These are phyloP conservation scores for Drosophila pruinosa DNA, from an alignment of 1,140 invertebrate species.

Conservation along the genomic window DNA sequence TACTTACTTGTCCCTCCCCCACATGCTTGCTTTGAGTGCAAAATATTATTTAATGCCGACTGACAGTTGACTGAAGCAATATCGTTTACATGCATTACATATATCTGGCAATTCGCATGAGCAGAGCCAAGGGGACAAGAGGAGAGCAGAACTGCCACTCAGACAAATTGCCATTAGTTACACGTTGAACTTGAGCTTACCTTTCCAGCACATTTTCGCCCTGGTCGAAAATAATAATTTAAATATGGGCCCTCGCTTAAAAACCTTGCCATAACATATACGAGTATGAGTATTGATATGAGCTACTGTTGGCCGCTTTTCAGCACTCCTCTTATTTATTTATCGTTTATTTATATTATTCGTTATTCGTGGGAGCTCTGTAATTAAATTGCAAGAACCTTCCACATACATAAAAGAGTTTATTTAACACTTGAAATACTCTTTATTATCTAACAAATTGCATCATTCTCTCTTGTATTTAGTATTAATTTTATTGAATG, in stretches of 20 bases:
- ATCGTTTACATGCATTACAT: conserved; percentile 77
- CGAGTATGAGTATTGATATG: not conserved
- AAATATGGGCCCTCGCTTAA: not conserved
- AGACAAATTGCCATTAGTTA: conserved; percentile 66
- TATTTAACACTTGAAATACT: not conserved
- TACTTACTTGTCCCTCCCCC: conserved; percentile 2
- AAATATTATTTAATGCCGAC: conserved; percentile 80
- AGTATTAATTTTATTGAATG: too few relatives aligned
- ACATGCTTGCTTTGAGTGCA: conserved; percentile 19
- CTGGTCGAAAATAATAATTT: not conserved
- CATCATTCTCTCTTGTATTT: too few relatives aligned
- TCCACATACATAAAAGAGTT: not conserved
- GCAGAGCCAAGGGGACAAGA: not conserved
- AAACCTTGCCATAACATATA: not conserved
- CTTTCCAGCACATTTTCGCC: not conserved
- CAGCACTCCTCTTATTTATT: conserved; percentile 12
- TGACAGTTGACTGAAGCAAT: conserved; percentile 77
- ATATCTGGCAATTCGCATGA: conserved; percentile 31
- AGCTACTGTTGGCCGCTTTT: not conserved
- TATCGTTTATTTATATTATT: conserved; percentile 47
- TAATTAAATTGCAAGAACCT: conserved; percentile 47
- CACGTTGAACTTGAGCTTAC: conserved; percentile 33
- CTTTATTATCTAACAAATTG: not conserved
- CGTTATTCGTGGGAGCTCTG: conserved; percentile 7
- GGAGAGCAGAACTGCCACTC: conserved; percentile 36